Evolutionary conservation across 2,888 invertebrate genomes (phyloP).

Genomic region (Hofmannophila pseudospretella): DNA sequence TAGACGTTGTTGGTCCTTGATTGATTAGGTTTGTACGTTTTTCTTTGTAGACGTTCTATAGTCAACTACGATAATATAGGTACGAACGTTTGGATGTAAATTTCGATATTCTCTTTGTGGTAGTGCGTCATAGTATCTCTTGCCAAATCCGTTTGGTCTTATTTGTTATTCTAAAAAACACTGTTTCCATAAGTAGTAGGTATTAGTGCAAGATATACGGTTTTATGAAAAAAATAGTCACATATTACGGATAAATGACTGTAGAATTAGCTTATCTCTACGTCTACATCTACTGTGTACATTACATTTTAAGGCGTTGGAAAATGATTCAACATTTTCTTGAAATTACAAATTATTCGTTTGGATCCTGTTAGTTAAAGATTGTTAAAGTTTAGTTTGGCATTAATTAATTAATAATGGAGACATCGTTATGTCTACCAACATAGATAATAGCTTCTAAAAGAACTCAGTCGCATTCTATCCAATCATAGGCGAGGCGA

Average conservation of each 20-base stretch:
- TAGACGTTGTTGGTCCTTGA: no score
- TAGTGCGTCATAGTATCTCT: neutral
- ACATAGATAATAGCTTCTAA: neutral
- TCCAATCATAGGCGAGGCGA: constrained; percentile 24
- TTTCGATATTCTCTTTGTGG: no score
- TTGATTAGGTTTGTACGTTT: no score
- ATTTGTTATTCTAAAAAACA: no score
- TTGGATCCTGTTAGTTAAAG: neutral
- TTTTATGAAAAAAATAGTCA: no score
- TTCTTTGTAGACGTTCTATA: no score
- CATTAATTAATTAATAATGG: neutral
- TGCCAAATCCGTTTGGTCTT: neutral
- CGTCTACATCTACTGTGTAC: neutral
- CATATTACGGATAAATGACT: no score
- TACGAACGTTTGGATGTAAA: no score
- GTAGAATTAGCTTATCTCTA: neutral
- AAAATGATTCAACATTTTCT: neutral
- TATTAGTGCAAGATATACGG: no score
- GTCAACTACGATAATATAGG: no score
- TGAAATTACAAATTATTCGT: neutral
- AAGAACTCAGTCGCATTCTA: neutral
- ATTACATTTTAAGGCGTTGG: neutral
- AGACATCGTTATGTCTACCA: constrained; percentile 1
- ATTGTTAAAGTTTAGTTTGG: neutral
- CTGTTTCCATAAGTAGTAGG: no score